Percentiles rank a stretch among this genome's conserved stretches.
Conservation (phyloP, 2,113 vertebrate species). For the Amblyopsis rosae region DNA sequence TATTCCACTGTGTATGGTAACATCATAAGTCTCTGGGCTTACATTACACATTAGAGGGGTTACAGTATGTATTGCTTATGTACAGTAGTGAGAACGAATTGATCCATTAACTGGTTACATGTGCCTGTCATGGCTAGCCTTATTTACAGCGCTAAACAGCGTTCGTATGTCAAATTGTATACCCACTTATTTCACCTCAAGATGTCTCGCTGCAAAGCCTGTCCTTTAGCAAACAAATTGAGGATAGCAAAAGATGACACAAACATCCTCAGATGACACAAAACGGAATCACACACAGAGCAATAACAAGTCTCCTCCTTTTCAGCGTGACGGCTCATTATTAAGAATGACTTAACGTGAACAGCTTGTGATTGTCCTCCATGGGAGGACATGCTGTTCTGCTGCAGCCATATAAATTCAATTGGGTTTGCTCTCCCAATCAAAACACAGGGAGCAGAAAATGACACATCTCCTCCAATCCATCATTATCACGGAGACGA, state of each 20-base stretch:
- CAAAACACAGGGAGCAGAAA: conserved; percentile 61
- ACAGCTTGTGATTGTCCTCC: conserved; percentile 59
- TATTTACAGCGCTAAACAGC: conserved; percentile 28
- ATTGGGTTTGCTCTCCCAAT: conserved; percentile 52
- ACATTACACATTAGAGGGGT: neutral
- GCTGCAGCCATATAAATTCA: conserved; percentile 63
- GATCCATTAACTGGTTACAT: neutral
- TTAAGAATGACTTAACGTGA: conserved; percentile 44
- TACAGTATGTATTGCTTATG: neutral
- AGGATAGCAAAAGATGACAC: conserved; percentile 24
- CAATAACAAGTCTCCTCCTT: conserved; percentile 2
- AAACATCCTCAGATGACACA: conserved; percentile 28
- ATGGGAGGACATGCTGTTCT: conserved; percentile 62
- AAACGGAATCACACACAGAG: conserved; percentile 22
- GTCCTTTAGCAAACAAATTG: conserved; percentile 27
- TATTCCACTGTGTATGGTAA: conserved; percentile 10
- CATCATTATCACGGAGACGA: conserved; percentile 42
- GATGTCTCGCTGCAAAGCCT: conserved; percentile 15
- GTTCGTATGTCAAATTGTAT: conserved; percentile 21
- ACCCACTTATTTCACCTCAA: conserved; percentile 21
- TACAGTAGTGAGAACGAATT: neutral
- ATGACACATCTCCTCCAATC: conserved; percentile 67
- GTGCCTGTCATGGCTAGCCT: neutral
- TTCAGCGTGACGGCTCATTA: conserved; percentile 24
- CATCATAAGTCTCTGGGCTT: conserved; percentile 1